These are phyloP conservation scores for Meloe dianella DNA, from an alignment of 2,888 invertebrate genomes.

Conservation along the genomic window DNA sequence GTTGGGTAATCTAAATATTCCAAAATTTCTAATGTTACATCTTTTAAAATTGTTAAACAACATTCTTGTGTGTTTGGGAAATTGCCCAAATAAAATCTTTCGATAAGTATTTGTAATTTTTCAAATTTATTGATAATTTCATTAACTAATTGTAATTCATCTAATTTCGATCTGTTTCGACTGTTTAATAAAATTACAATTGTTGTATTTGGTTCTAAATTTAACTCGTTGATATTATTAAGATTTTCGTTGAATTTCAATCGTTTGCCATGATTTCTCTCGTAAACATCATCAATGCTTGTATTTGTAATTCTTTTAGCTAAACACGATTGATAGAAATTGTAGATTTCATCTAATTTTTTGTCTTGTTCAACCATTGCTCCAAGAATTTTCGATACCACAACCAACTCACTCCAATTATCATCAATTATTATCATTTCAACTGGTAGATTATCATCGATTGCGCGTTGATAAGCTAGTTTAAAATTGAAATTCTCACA, in stretches of 20 bases:
- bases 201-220: not conserved
- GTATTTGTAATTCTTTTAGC: constrained; percentile 62
- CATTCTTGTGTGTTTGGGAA: constrained; percentile 29
- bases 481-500: constrained; percentile 83
- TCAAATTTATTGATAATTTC: constrained; percentile 51
- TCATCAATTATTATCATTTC: constrained; percentile 71
- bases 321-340: constrained; percentile 59
- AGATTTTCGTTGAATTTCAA: constrained; percentile 64
- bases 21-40: constrained; percentile 62
- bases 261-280: not conserved
- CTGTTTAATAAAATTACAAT: not conserved
- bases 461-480: constrained; percentile 77
- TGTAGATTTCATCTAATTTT: constrained; percentile 64
- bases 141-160: constrained; percentile 62
- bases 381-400: constrained; percentile 73
- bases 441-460: constrained; percentile 63
- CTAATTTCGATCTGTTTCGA: not conserved
- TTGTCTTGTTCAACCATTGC: constrained; percentile 72
- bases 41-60: constrained; percentile 68
- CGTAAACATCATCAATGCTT: constrained; percentile 20
- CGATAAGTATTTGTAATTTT: constrained; percentile 36
- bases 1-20: constrained; percentile 66
- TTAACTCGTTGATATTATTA: constrained; percentile 71
- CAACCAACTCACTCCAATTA: constrained; percentile 64
- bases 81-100: constrained; percentile 41